Percentiles rank a stretch among this genome's conserved stretches.
These are phyloP conservation scores for Procambarus virginalis DNA, from an alignment of 1,140 invertebrate genomes.

Conservation along the genomic window DNA sequence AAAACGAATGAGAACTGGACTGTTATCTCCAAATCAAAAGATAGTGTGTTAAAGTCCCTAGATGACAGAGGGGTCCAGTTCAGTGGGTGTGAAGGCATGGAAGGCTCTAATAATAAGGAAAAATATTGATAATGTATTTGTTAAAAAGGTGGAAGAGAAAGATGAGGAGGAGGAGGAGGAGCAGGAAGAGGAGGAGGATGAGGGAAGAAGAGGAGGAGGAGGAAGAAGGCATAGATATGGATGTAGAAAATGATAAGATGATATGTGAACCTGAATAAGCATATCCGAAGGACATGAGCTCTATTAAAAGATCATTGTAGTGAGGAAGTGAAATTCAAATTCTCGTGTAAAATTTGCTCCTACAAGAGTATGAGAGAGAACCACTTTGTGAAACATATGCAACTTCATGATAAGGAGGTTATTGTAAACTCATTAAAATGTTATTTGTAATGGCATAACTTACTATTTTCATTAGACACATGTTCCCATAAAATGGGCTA, in stretches of 20 bases:
- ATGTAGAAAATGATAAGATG: neutral
- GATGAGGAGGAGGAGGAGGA: constrained; percentile 4
- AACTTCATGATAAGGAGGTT: constrained; percentile 60
- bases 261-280: constrained; percentile 24
- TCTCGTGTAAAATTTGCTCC: constrained; percentile 58
- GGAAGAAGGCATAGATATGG: neutral
- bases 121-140: neutral
- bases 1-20: neutral
- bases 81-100: neutral
- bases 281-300: neutral
- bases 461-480: too few relatives aligned
- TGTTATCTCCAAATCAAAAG: neutral
- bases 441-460: neutral
- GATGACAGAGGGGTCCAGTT: neutral
- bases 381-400: constrained; percentile 62
- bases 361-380: constrained; percentile 65
- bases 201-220: neutral
- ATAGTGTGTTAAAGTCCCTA: neutral
- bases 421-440: neutral
- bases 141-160: neutral
- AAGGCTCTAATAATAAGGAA: neutral
- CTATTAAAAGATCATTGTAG: neutral
- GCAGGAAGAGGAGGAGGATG: constrained; percentile 13
- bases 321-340: constrained; percentile 47
- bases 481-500: too few relatives aligned